These are phyloP conservation scores for Talpa occidentalis DNA, from an alignment of 2,113 vertebrate genomes.

Conservation along the genomic window DNA sequence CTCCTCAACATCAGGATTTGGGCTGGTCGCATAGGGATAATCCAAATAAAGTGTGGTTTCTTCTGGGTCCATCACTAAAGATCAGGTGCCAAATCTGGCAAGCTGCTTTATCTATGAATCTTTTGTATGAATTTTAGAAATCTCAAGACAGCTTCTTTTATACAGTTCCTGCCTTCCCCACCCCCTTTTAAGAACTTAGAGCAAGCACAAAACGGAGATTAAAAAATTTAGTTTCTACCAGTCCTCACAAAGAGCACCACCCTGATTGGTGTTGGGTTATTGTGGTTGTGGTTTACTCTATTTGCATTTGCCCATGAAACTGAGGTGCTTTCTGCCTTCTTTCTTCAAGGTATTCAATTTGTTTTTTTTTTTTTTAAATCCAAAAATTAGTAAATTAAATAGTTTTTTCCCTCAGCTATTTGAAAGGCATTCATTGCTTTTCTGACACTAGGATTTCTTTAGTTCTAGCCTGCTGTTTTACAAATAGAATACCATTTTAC, in stretches of 20 bases:
- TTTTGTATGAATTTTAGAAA: conserved; percentile 31
- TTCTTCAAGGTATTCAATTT: conserved; percentile 67
- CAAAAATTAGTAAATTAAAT: conserved; percentile 31
- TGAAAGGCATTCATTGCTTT: conserved; percentile 5
- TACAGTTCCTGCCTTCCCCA: neutral
- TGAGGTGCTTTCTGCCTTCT: conserved; percentile 38
- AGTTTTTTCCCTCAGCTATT: neutral
- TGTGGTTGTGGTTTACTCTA: conserved; percentile 80
- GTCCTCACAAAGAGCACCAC: conserved; percentile 43
- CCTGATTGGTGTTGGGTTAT: conserved; percentile 60
- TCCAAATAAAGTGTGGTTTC: conserved; percentile 62
- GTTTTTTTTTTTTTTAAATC: conserved; percentile 28
- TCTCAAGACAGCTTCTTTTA: conserved; percentile 48
- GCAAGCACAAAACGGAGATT: conserved; percentile 54
- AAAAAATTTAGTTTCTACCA: conserved; percentile 58
- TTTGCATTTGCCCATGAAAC: conserved; percentile 74
- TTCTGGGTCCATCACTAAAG: conserved; percentile 68
- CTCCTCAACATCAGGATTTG: conserved; percentile 56
- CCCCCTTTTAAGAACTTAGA: conserved; percentile 40
- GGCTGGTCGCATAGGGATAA: conserved; percentile 59
- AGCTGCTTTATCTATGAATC: neutral
- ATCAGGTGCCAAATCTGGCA: conserved; percentile 5
- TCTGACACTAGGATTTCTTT: neutral
- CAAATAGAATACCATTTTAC: neutral
- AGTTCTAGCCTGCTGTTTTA: neutral